These are phyloP conservation scores for Drosophila trapezifrons DNA, from an alignment of 1,140 invertebrate genomes.

Conservation along the genomic window DNA sequence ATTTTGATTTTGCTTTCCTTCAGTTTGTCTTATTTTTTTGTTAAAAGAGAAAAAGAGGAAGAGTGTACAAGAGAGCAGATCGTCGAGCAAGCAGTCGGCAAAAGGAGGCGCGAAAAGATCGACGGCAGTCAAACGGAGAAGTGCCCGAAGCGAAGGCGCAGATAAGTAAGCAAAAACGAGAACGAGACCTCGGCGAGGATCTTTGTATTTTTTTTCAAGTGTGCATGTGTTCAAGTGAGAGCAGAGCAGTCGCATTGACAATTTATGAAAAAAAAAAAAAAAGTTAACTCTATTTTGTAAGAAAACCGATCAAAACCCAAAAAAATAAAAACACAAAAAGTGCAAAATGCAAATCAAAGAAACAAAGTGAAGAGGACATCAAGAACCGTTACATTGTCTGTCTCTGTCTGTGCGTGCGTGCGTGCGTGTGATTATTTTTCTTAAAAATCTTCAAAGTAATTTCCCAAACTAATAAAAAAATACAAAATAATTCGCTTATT, in stretches of 20 bases:
- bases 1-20: slow-evolving; percentile 56
- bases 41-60: slow-evolving; percentile 35
- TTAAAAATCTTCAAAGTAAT: slow-evolving; percentile 6
- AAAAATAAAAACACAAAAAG: slow-evolving; percentile 2
- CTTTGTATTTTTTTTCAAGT: slow-evolving; percentile 30
- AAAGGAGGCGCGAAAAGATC: slow-evolving; percentile 21
- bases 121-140: slow-evolving; percentile 43
- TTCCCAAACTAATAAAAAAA: slow-evolving; percentile 29
- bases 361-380: slow-evolving; percentile 13
- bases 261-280: background rate
- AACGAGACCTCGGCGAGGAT: slow-evolving; percentile 24
- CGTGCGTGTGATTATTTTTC: slow-evolving; percentile 30
- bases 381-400: slow-evolving; percentile 22
- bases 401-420: slow-evolving; percentile 13
- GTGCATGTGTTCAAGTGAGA: slow-evolving; percentile 16
- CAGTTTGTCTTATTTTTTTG: slow-evolving; percentile 71
- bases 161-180: slow-evolving; percentile 64
- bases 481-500: slow-evolving; percentile 47
- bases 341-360: slow-evolving; percentile 21
- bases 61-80: slow-evolving; percentile 5
- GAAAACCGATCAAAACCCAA: background rate
- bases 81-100: slow-evolving; percentile 4
- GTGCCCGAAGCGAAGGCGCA: slow-evolving; percentile 61
- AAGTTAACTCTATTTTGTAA: slow-evolving; percentile 3
- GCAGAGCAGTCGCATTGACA: slow-evolving; percentile 13